Evolutionary conservation across 2,888 invertebrate genomes (phyloP).

Genomic region (Blastobasis adustella): DNA sequence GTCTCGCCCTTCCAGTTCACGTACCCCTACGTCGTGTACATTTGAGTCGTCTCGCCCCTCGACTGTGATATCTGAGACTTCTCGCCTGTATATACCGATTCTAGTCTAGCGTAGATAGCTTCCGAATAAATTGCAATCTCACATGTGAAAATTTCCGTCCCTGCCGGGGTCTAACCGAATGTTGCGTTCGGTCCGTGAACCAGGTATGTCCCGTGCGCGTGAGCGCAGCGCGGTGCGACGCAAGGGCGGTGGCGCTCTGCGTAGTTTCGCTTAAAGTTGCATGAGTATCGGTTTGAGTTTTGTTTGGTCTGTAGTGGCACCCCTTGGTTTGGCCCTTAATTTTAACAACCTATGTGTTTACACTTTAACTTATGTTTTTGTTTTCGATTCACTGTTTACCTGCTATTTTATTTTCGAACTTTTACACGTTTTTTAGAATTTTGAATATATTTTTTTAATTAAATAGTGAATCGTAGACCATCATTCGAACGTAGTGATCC

Average conservation of each 20-base stretch:
- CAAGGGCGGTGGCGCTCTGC: slow-evolving; percentile 40
- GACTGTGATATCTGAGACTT: slow-evolving; percentile 4
- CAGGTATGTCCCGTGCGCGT: not conserved
- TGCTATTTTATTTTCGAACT: slow-evolving; percentile 14
- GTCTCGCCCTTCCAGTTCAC: slow-evolving; percentile 70
- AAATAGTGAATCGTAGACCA: not conserved
- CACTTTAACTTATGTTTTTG: slow-evolving; percentile 18
- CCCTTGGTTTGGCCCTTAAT: slow-evolving; percentile 71
- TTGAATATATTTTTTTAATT: slow-evolving; percentile 17
- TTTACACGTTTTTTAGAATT: slow-evolving; percentile 19
- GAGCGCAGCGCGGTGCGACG: slow-evolving; percentile 24
- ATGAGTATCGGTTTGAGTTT: slow-evolving; percentile 50
- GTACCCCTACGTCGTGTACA: slow-evolving; percentile 66
- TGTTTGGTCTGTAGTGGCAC: slow-evolving; percentile 68
- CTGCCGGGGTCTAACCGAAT: not conserved
- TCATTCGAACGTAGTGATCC: slow-evolving; percentile 20
- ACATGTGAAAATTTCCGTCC: slow-evolving; percentile 5
- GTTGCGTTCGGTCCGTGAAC: not conserved
- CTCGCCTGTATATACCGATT: slow-evolving; percentile 1
- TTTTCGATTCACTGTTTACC: slow-evolving; percentile 27
- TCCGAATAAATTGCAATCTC: not conserved
- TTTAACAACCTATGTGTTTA: slow-evolving; percentile 29
- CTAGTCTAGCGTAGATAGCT: not conserved
- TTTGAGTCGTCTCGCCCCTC: slow-evolving; percentile 30
- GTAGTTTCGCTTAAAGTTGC: slow-evolving; percentile 62